Evolutionary conservation across 2,797 vertebrate species (phyloP), one percentile per base, ranked within the genome.

Genomic region (Novumbra hubbsi): DNA sequence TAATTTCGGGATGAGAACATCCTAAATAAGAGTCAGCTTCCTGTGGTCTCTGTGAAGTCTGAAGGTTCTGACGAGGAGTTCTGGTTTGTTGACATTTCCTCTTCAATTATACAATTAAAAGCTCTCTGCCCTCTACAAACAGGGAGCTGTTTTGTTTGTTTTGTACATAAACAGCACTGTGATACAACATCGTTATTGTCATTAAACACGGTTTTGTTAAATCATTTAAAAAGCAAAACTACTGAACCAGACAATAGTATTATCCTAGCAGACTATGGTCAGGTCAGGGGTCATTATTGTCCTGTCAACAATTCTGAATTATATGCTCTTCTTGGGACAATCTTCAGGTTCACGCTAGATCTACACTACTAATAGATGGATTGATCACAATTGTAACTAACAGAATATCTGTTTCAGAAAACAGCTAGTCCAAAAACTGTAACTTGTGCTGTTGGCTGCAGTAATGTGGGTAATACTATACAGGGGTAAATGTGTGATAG

Each of bases 1-100:
- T 60, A n/a, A 30, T 16, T 17, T n/a, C 24, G 30, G 62, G 14
- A 65, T 32, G 12, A 65, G 28, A 19, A 65, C 30, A 65, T 17
- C 63, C 16, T 65, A 65, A 16, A 65, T 65, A 65, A 65, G 41
- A 41, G 41, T 55, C 24, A 27, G 28, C 63, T 65, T 65, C 63
- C 63, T 65, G n/a, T 30, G n/a, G 34, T 68, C 45, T n/a, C 34
- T 41, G 34, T 41, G 30, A 17, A 65, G 30, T 30, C 28, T 16
- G 60, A 65, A 6, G 55, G 55, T 60, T 30, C 30, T 34, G 63
- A 65, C 28, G 63, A 32, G 28, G 28, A 30, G 28, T 16, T 34
- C 63, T 64, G 14, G 6, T 17, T 16, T 64, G 28, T 65, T 30
- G 27, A 65, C 27, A 65, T 65, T 65, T 65, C 63, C 63, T 28